Evolutionary conservation across 2,888 invertebrate species (phyloP).

Genomic region (Choreutis nemorana): DNA sequence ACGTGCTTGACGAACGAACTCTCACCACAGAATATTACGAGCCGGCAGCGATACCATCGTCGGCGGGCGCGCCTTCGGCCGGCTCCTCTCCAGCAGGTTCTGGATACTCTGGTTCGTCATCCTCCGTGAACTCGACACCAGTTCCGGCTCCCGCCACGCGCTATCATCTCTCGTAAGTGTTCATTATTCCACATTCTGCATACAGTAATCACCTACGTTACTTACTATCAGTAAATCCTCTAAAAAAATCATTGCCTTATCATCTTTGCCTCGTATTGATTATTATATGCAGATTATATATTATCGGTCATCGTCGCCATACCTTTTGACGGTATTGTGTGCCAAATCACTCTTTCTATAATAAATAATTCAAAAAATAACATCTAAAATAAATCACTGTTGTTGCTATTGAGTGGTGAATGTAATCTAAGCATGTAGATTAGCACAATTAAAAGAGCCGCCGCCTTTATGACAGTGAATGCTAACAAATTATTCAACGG

Average conservation of each 20-base stretch:
- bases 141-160: conserved; percentile 47
- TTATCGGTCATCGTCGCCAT: no score
- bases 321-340: no score
- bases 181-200: conserved; percentile 10
- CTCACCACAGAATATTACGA: conserved; percentile 93
- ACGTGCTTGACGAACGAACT: conserved; percentile 86
- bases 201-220: conserved; percentile 7
- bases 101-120: conserved; percentile 70
- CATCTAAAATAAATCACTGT: no score
- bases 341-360: no score
- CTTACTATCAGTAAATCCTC: no score
- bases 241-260: no score
- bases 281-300: no score
- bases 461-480: conserved; percentile 43
- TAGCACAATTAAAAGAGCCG: conserved; percentile 38
- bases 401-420: no score
- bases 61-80: conserved; percentile 62
- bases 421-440: conserved; percentile 1
- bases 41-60: conserved; percentile 77
- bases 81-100: conserved; percentile 65
- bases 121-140: conserved; percentile 63
- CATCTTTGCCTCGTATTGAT: no score
- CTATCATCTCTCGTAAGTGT: conserved; percentile 58
- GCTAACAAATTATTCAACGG: conserved; percentile 19
- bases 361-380: no score